These are phyloP conservation scores for Nephrotoma guestfalica DNA, from an alignment of 2,888 invertebrate species.

Conservation along the genomic window DNA sequence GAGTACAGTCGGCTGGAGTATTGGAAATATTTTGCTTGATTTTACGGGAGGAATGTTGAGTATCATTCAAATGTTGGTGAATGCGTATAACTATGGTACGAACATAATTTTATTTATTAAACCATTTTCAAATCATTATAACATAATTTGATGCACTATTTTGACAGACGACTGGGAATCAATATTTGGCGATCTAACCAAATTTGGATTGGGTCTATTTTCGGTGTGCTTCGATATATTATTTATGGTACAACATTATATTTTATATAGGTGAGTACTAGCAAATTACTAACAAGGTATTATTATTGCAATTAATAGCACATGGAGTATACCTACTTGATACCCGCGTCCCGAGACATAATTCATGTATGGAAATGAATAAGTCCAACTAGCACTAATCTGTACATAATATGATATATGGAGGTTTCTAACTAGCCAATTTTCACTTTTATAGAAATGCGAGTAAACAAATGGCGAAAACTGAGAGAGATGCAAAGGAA, in stretches of 20 bases:
- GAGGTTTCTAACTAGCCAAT: neutral
- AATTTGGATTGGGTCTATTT: conserved; percentile 92
- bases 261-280: conserved; percentile 64
- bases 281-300: neutral
- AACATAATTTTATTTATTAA: conserved; percentile 5
- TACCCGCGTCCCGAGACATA: neutral
- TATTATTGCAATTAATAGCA: neutral
- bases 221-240: conserved; percentile 91
- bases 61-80: conserved; percentile 90
- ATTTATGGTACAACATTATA: conserved; percentile 94
- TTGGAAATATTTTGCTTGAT: conserved; percentile 93
- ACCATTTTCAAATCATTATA: neutral
- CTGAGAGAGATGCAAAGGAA: neutral
- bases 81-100: conserved; percentile 78
- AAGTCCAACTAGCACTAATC: neutral
- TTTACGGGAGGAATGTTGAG: conserved; percentile 90
- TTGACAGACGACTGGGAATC: conserved; percentile 83
- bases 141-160: neutral
- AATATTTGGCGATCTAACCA: conserved; percentile 93
- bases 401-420: neutral
- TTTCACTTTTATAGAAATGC: neutral
- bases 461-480: neutral
- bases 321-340: neutral
- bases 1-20: conserved; percentile 96
- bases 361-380: neutral